Evolutionary conservation across 2,888 invertebrate genomes (phyloP).

Genomic region (Adelphocoris suturalis): DNA sequence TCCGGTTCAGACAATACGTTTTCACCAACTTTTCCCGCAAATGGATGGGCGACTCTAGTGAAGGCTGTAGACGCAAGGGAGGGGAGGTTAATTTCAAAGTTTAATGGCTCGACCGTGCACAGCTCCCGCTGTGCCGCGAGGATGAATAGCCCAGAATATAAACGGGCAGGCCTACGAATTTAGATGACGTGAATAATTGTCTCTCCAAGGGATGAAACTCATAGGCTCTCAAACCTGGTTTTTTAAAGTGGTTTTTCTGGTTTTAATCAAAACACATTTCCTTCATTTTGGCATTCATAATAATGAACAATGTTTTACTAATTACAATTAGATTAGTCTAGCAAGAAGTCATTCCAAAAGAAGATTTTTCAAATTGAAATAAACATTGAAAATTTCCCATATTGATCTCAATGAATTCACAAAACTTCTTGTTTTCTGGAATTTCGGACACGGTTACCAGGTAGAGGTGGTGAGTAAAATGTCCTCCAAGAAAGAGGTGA

Average conservation of each 20-base stretch:
- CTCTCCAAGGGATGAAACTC: slow-evolving; percentile 18
- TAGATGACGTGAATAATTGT: slow-evolving; percentile 48
- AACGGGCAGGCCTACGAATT: slow-evolving; percentile 34
- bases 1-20: slow-evolving; percentile 28
- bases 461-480: too few relatives aligned
- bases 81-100: slow-evolving; percentile 26
- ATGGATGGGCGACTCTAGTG: slow-evolving; percentile 7
- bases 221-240: not conserved
- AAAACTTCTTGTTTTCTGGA: too few relatives aligned
- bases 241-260: not conserved
- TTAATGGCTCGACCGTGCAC: slow-evolving; percentile 21
- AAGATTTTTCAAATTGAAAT: too few relatives aligned
- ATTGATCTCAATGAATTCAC: too few relatives aligned
- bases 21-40: slow-evolving; percentile 15
- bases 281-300: too few relatives aligned
- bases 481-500: too few relatives aligned
- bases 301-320: too few relatives aligned
- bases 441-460: too few relatives aligned
- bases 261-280: too few relatives aligned
- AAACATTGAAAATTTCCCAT: too few relatives aligned
- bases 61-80: not conserved
- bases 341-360: too few relatives aligned
- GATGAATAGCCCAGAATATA: slow-evolving; percentile 43
- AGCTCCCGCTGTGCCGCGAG: not conserved
- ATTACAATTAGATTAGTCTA: too few relatives aligned